These are phyloP conservation scores for Trachelus iudaicus DNA, from an alignment of 2,888 invertebrate species.

Conservation along the genomic window DNA sequence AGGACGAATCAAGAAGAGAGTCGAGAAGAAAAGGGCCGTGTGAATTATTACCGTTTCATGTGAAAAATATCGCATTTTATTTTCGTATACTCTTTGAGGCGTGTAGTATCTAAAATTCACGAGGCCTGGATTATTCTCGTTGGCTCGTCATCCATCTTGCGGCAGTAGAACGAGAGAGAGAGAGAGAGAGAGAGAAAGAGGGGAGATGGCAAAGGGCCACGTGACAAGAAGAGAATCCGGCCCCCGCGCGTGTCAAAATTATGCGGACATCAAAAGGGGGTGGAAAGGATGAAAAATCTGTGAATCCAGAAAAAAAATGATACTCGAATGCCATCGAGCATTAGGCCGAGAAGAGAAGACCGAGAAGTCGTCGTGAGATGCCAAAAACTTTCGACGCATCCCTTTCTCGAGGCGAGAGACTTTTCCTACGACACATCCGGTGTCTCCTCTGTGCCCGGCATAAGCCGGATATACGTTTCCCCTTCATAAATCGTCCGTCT, in stretches of 20 bases:
- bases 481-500: not conserved
- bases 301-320: conserved; percentile 18
- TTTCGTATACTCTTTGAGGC: conserved; percentile 30
- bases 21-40: not conserved
- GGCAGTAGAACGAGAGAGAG: not conserved
- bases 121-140: conserved; percentile 20
- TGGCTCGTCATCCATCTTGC: conserved; percentile 22
- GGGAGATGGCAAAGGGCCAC: not conserved
- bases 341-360: not conserved
- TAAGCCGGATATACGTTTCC: not conserved
- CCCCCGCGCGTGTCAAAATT: conserved; percentile 19
- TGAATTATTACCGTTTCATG: conserved; percentile 21
- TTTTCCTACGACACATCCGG: not conserved
- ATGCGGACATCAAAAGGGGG: conserved; percentile 22
- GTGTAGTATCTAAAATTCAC: conserved; percentile 23
- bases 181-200: not conserved
- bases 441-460: not conserved
- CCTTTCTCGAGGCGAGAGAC: not conserved
- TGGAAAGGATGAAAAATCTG: conserved; percentile 22
- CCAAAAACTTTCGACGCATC: not conserved
- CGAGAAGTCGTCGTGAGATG: not conserved
- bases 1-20: not conserved
- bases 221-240: conserved; percentile 17
- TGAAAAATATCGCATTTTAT: conserved; percentile 49
- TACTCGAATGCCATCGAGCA: conserved; percentile 5